Evolutionary conservation across 92 coral and sea anemone genomes (phyloP).

Genomic region (Blastomussa wellsi): DNA sequence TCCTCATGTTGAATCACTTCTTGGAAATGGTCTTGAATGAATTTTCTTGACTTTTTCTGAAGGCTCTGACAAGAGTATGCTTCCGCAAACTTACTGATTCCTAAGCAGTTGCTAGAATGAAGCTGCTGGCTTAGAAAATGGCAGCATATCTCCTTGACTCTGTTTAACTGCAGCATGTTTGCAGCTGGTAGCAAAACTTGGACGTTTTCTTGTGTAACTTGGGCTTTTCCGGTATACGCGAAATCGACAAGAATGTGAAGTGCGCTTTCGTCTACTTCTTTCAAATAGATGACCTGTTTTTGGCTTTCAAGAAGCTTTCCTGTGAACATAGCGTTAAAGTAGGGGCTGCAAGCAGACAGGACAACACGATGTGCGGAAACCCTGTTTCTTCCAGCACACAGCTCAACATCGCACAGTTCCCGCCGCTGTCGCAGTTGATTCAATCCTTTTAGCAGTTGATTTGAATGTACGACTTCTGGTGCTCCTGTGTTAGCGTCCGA

Average conservation of each 20-base stretch:
- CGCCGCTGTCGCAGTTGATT: conserved; percentile 86
- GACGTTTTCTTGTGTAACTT: conserved; percentile 84
- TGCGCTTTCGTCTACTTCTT: conserved; percentile 83
- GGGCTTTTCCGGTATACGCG: conserved; percentile 89
- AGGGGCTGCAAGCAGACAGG: conserved; percentile 90
- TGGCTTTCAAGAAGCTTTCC: conserved; percentile 84
- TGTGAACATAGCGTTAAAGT: conserved; percentile 92
- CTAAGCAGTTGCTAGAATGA: conserved; percentile 84
- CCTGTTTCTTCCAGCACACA: conserved; percentile 82
- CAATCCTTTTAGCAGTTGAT: conserved; percentile 81
- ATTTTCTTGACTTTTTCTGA: conserved; percentile 69
- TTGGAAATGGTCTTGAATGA: conserved; percentile 75
- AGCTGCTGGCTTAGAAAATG: conserved; percentile 81
- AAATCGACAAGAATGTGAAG: conserved; percentile 84
- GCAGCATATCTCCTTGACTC: conserved; percentile 88
- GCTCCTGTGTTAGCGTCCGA: conserved; percentile 61
- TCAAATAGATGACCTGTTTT: conserved; percentile 81
- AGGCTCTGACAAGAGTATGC: conserved; percentile 78
- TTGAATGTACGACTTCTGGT: conserved; percentile 81
- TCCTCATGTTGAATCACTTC: conserved; percentile 80
- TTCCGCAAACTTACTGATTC: conserved; percentile 84
- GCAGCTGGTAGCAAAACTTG: conserved; percentile 96
- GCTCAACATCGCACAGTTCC: conserved; percentile 89
- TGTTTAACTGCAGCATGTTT: conserved; percentile 84
- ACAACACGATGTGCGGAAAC: conserved; percentile 92